Conservation (phyloP, 92 coral and sea anemone species). For the Blastomussa wellsi region DNA sequence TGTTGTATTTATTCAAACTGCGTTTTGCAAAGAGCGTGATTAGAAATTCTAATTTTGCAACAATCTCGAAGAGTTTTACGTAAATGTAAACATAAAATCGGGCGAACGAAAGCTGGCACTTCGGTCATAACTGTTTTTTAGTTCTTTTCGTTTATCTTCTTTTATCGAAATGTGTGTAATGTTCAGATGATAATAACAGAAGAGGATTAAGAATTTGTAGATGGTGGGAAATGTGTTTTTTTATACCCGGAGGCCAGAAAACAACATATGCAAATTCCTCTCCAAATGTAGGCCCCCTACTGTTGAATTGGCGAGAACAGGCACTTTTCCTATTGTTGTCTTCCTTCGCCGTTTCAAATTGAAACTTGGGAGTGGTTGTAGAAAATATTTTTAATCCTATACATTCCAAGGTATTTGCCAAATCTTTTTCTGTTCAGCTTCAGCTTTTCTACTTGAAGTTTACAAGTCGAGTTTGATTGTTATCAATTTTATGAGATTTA, state of each 20-base stretch:
- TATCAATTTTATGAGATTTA: slow-evolving; percentile 34
- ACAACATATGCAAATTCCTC: slow-evolving; percentile 43
- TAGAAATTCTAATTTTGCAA: slow-evolving; percentile 28
- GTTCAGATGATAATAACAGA: slow-evolving; percentile 28
- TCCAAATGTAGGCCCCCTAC: slow-evolving; percentile 25
- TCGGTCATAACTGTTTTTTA: background rate
- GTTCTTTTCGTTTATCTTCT: slow-evolving; percentile 12
- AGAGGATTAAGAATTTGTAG: slow-evolving; percentile 19
- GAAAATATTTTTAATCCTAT: background rate
- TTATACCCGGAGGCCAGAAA: slow-evolving; percentile 39
- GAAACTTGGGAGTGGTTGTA: slow-evolving; percentile 15
- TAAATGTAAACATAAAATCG: background rate
- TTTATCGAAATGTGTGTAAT: background rate
- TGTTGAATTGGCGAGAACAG: slow-evolving; percentile 40
- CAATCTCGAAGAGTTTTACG: background rate
- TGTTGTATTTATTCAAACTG: slow-evolving; percentile 36
- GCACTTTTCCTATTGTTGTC: slow-evolving; percentile 3
- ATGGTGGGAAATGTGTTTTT: slow-evolving; percentile 38
- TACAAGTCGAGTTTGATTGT: slow-evolving; percentile 10
- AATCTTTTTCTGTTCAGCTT: background rate
- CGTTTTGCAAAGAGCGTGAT: slow-evolving; percentile 21
- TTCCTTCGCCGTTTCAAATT: background rate
- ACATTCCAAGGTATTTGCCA: background rate
- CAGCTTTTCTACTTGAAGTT: background rate
- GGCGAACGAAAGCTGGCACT: background rate